Base-by-base conservation (phyloP, 2,888 invertebrate species). In the Desoria tigrina region DNA sequence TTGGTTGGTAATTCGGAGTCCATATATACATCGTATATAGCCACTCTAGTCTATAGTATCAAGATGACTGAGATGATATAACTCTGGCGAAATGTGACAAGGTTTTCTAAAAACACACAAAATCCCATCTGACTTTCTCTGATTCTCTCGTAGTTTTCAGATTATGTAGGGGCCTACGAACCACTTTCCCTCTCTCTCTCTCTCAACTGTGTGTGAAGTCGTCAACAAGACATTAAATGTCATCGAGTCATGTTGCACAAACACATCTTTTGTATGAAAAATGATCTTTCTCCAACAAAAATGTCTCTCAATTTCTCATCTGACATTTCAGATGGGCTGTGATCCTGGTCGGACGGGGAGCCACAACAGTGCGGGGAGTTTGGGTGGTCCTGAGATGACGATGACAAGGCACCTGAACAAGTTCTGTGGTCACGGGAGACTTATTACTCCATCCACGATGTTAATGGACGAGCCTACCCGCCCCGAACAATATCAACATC, bases 341-440 rank as follows among this genome's bases (percentile, higher is more conserved):
- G 57, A 24, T 23, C 21, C 57, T 24, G 57, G 57, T 7, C 9
- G 7, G 16, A 26, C 51, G 11, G 45, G 9, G 9, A 45, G 45
- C 21, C 45, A 16, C 45, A 26, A 24, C n/a, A n/a, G 45, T 16
- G 45, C 7, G 4, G 45, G 18, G 16, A 16, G 18, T 16, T 6
- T 16, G 6, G 27, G 7, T 21, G 21, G 28, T 28, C n/a, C 28
- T 28, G 57, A 39, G 39, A 6, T 57, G 59, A 61, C 57, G 62
- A 68, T 68, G 65, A 65, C 58, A 63, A 65, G 67, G 61, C 70
- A 71, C 63, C 70, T 71, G 61, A 68, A 67, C 61, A 67, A 71
- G 65, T 63, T 71, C 54, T 68, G 70, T 60, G 70, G 70, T 63
- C 70, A 71, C 61, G 65, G 37, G 51, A 57, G 63, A 63, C 49